These are phyloP conservation scores for Ciconia nigra DNA, from an alignment of 2,797 vertebrate species.

Conservation along the genomic window DNA sequence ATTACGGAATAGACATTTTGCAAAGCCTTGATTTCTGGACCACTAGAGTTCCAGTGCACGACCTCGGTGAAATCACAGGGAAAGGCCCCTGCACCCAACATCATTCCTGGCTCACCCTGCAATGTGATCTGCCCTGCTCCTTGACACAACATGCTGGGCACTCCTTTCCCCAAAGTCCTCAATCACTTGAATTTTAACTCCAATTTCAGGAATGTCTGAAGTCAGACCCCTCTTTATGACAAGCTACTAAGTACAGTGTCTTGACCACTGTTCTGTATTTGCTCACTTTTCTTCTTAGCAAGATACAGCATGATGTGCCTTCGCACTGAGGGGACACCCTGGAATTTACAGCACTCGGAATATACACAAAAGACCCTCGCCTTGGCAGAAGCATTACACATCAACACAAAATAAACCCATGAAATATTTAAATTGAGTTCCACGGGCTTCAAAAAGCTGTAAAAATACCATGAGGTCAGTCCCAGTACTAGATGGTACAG, in stretches of 20 bases:
- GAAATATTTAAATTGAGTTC: background rate
- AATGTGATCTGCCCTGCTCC: background rate
- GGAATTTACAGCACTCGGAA: background rate
- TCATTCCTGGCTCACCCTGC: background rate
- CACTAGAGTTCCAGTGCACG: accelerated
- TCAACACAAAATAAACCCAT: background rate
- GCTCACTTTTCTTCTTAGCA: background rate
- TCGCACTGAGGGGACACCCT: background rate
- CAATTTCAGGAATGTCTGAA: background rate
- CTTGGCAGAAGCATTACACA: background rate
- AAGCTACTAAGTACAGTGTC: accelerated
- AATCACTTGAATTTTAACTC: background rate
- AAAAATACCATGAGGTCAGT: background rate
- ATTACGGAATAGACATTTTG: accelerated
- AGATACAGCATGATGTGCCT: background rate
- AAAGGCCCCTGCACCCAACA: background rate
- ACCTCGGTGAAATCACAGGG: background rate
- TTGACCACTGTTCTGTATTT: background rate
- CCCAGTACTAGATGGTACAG: background rate
- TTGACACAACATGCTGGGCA: background rate
- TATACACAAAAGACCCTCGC: background rate
- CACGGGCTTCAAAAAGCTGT: background rate
- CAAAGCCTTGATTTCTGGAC: background rate
- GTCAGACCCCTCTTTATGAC: background rate
- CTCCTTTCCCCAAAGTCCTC: background rate